Percentiles rank a stretch among this genome's conserved stretches.
Conservation (phyloP, 2,797 vertebrate genomes). For the Dendrocincla fuliginosa region DNA sequence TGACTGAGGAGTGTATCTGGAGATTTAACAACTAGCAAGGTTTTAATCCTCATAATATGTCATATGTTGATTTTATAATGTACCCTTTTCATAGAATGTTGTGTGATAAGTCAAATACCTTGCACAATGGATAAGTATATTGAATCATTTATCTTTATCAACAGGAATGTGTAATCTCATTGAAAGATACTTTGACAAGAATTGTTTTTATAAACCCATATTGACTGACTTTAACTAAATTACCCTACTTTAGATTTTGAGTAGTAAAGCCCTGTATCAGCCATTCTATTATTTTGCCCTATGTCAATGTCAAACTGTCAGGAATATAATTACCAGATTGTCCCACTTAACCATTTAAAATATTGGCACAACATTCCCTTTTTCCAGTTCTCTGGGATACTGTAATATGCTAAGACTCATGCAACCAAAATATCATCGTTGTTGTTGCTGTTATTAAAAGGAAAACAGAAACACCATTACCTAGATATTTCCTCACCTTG, state of each 20-base stretch:
- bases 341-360: background rate
- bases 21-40: background rate
- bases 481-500: background rate
- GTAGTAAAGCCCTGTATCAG: background rate
- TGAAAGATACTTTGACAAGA: background rate
- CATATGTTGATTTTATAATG: background rate
- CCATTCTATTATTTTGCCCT: conserved; percentile 2
- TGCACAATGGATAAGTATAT: background rate
- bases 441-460: background rate
- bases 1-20: background rate
- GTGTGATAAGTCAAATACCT: background rate
- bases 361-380: background rate
- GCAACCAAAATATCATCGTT: background rate
- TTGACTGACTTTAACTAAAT: conserved; percentile 27
- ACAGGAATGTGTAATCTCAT: background rate
- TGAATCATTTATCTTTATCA: conserved; percentile 8
- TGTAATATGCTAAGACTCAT: background rate
- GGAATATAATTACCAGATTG: background rate
- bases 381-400: background rate
- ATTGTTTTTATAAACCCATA: conserved; percentile 1
- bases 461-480: background rate
- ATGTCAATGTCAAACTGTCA: conserved; percentile 22
- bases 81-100: background rate
- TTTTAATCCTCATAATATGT: background rate
- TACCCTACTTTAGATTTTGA: conserved; percentile 6